Conservation (phyloP, 2,113 vertebrate genomes). For the Perca flavescens region DNA sequence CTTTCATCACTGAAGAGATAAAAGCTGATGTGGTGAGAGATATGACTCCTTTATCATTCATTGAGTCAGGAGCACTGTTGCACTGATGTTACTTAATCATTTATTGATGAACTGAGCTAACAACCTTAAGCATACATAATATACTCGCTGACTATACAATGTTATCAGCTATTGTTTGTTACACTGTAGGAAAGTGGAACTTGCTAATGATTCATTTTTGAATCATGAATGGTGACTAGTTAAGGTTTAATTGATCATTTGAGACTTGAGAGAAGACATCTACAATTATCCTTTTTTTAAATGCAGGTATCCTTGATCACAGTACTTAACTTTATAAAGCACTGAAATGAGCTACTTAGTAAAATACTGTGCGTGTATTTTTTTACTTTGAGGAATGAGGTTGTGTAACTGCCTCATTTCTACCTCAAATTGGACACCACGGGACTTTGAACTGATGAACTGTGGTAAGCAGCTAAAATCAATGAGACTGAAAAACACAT, state of each 20-base stretch:
- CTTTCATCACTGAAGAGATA: not conserved
- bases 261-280: slow-evolving; percentile 15
- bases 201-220: not conserved
- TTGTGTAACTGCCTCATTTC: not conserved
- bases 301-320: not conserved
- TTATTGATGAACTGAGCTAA: slow-evolving; percentile 14
- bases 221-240: not conserved
- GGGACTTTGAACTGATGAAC: not conserved
- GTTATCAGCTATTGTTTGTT: slow-evolving; percentile 5
- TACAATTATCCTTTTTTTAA: not conserved
- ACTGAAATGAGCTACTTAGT: not conserved
- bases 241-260: not conserved
- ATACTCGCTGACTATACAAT: not conserved
- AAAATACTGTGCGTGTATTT: not conserved
- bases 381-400: no score
- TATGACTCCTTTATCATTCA: not conserved
- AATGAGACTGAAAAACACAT: slow-evolving; percentile 10
- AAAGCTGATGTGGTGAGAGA: not conserved
- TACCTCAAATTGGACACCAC: not conserved
- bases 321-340: not conserved
- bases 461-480: slow-evolving; percentile 3
- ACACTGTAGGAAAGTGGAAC: not conserved
- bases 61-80: not conserved
- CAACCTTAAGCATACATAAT: slow-evolving; percentile 4
- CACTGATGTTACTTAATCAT: not conserved